Conservation (phyloP, 2,888 invertebrate species). For the Blastobasis lacticolella region DNA sequence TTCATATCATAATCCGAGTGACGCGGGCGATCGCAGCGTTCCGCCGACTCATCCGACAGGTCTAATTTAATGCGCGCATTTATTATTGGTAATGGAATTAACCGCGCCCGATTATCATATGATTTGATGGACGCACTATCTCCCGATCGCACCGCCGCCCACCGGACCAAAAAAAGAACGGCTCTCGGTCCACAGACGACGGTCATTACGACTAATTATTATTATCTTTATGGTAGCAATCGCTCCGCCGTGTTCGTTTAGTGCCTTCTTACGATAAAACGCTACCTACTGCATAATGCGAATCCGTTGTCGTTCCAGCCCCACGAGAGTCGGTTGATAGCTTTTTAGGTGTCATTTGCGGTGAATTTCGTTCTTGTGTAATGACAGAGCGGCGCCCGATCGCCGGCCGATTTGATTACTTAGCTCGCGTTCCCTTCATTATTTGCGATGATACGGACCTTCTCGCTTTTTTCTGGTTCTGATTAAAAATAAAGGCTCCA, state of each 20-base stretch:
- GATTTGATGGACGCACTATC: slow-evolving; percentile 73
- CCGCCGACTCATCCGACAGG: slow-evolving; percentile 70
- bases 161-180: slow-evolving; percentile 55
- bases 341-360: slow-evolving; percentile 30
- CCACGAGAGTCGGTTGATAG: slow-evolving; percentile 31
- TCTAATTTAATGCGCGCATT: slow-evolving; percentile 73
- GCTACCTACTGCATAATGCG: slow-evolving; percentile 55
- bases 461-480: slow-evolving; percentile 41
- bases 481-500: slow-evolving; percentile 29
- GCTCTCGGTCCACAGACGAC: slow-evolving; percentile 43
- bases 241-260: slow-evolving; percentile 55
- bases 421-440: slow-evolving; percentile 50
- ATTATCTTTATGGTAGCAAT: slow-evolving; percentile 71
- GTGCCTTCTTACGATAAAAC: slow-evolving; percentile 43
- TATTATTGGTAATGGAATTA: slow-evolving; percentile 74
- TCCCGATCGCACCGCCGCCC: slow-evolving; percentile 60
- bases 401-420: slow-evolving; percentile 36
- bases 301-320: slow-evolving; percentile 52
- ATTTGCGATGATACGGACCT: slow-evolving; percentile 65
- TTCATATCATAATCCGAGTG: slow-evolving; percentile 72
- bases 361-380: slow-evolving; percentile 42
- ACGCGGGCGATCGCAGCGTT: slow-evolving; percentile 58
- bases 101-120: slow-evolving; percentile 71
- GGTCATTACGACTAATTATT: slow-evolving; percentile 70
- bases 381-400: slow-evolving; percentile 50